Base-by-base conservation (phyloP, 2,888 invertebrate species). In the Melinaea menophilus region DNA sequence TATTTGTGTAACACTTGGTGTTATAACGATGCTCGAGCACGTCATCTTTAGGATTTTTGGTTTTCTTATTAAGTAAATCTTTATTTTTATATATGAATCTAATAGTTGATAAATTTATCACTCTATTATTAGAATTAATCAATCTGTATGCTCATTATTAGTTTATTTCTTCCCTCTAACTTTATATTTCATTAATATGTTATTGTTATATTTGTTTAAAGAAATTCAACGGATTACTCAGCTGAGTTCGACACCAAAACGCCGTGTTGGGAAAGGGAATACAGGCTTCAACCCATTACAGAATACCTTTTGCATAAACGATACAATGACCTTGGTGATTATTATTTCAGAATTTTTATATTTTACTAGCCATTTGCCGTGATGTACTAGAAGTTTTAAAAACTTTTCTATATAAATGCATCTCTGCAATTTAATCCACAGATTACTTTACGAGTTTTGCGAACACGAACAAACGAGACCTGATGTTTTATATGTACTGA, bases 251-350 rank as follows among this genome's bases (percentile, higher is more conserved):
- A 59, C 3, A 9, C 3, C n/a, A 35, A 51, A 31, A 34, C n/a
- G 35, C 63, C 63, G 9, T 51, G 59, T 22, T 63, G 63, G 63
- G 59, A 63, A 37, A 59, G 59, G 5, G 63, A 63, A 48, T 63
- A 63, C 56, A 63, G 54, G 11, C 48, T 63, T 3, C 41, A 59
- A 11, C 56, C 56, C 4, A 37, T 63, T 2, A 56, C 48, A 3
- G 59, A 63, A 22, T 7, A 45, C 3, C 56, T 41, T 54, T 56
- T 63, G 13, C 56, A 63, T 34, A 56, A 59, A 22, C 33, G 13
- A 56, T 63, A 63, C 7, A 45, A 37, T 46, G 31, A 55, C 22
- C 22, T 51, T 11, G 31, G 51, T 51, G 4, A 31, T 22, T 51
- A 51, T 51, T 51, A 51, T 41, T 41, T 9, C 11, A 9, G 2